Base-by-base conservation (phyloP, 2,888 invertebrate species). In the Tiphia femorata region DNA sequence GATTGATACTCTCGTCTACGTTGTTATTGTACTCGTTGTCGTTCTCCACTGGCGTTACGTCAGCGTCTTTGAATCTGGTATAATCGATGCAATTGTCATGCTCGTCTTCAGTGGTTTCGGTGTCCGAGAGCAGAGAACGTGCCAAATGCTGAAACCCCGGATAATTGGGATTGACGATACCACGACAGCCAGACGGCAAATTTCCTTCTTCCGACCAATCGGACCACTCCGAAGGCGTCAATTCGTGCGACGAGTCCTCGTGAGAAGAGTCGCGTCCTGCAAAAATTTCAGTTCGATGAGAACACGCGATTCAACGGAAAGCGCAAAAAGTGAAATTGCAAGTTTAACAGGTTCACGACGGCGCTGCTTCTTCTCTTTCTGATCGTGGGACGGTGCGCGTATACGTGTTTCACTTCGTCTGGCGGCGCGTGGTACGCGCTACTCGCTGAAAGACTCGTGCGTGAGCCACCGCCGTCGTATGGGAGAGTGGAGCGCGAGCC, bases 71-170 rank as follows among this genome's bases (percentile, higher is more conserved):
- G 61, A 85, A 84, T 49, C 85, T 85, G 81, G 86, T 84, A 65
- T 87, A 87, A 84, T 84, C 83, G 50, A 80, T 76, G 55, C 84
- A 86, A 57, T 83, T 84, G 54, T 86, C 85, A 53, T 82, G 78
- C 55, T 85, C 85, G 70, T 86, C 85, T 62, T 85, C 85, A 1
- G 84, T 84, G 61, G 83, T 79, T 63, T 85, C 85, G 29, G 84
- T 82, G 58, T 84, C 85, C 38, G 84, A 84, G 1, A 80, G 83
- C 78, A 68, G 83, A 1, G 77, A 76, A 1, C 81, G 77, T 5
- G 92, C 93, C 74, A 93, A 87, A 82, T 93, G 92, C 80, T 93
- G 92, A 83, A 93, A 93, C 52, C 93, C 93, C 17, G 93, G 91
- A 84, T 93, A 93, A 84, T 93, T 93, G 46, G 93, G 93, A 85